Evolutionary conservation across 1,140 invertebrate genomes (phyloP), one percentile per base, ranked within the genome.

Genomic region (Caenorhabditis brenneri): DNA sequence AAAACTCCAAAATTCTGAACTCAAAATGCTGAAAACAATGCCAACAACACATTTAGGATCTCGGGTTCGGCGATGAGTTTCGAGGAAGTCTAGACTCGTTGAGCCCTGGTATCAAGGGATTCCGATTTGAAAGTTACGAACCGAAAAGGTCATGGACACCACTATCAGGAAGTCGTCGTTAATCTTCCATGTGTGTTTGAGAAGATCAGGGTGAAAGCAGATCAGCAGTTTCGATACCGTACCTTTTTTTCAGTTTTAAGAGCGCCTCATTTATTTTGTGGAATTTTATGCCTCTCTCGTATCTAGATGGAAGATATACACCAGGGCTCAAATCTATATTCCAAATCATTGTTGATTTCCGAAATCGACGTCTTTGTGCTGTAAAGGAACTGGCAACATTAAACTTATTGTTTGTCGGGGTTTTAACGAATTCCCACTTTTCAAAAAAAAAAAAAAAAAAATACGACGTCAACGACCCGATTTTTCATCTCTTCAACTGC

Each of bases 401-500:
- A 15, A 58, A n/a, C n/a, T n/a, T n/a, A n/a, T n/a, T n/a, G n/a
- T n/a, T n/a, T n/a, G n/a, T n/a, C n/a, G n/a, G n/a, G n/a, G n/a
- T 42, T 42, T 42, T 42, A 42, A 42, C 39, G 39, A 42, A 42
- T 42, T 42, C 39, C 39, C 5, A 42, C 39, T 42, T n/a, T n/a
- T n/a, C n/a, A 58, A n/a, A n/a, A 58, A 55, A 1, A 58, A 58
- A 27, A n/a, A n/a, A n/a, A n/a, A n/a, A n/a, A n/a, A n/a, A n/a
- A n/a, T n/a, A 33, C 22, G 33, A 65, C 33, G 22, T 36, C 53
- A 33, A 36, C 36, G 36, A 74, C 7, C 36, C 36, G 65, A 74
- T 74, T 74, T 74, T 74, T 74, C 65, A 74, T 42, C 33, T 36
- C 33, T 24, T 74, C 36, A 74, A 74, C 19, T 36, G 31, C 31